Percentiles rank a stretch among this genome's conserved stretches.
Evolutionary conservation across 2,888 invertebrate species (phyloP).

Genomic region (Stratiomys singularior): DNA sequence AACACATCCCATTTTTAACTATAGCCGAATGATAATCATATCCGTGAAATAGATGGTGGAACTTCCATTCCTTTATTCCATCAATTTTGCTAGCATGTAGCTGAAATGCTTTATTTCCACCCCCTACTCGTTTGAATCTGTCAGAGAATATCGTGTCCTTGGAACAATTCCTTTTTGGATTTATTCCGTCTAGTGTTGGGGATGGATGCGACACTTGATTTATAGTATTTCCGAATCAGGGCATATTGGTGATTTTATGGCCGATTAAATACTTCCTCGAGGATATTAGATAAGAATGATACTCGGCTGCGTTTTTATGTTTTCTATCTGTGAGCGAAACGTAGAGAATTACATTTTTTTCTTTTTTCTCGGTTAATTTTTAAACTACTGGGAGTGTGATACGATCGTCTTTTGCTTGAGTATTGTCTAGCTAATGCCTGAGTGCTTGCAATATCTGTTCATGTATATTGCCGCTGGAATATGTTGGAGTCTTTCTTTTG

Average conservation of each 20-base stretch:
- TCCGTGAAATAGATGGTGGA: not conserved
- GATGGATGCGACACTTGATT: slow-evolving; percentile 49
- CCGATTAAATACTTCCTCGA: slow-evolving; percentile 52
- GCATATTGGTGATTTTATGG: slow-evolving; percentile 52
- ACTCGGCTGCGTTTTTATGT: slow-evolving; percentile 38
- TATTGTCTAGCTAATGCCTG: too few species aligned
- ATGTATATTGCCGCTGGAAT: too few species aligned
- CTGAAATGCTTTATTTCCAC: not conserved
- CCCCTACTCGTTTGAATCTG: not conserved
- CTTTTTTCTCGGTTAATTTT: too few species aligned
- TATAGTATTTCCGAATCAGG: slow-evolving; percentile 51
- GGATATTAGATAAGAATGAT: slow-evolving; percentile 53
- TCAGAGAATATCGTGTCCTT: not conserved
- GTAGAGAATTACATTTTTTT: too few species aligned
- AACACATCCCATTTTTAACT: not conserved
- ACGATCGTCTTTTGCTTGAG: too few species aligned
- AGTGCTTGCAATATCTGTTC: too few species aligned
- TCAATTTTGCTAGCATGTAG: not conserved
- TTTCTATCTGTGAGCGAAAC: not conserved
- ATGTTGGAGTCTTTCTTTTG: too few species aligned
- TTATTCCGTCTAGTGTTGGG: slow-evolving; percentile 17
- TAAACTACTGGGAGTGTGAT: too few species aligned
- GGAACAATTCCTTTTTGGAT: slow-evolving; percentile 8
- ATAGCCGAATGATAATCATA: not conserved
- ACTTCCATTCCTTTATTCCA: slow-evolving; percentile 20